Evolutionary conservation across 2,888 invertebrate species (phyloP).

Genomic region (Sminthurides aquaticus): DNA sequence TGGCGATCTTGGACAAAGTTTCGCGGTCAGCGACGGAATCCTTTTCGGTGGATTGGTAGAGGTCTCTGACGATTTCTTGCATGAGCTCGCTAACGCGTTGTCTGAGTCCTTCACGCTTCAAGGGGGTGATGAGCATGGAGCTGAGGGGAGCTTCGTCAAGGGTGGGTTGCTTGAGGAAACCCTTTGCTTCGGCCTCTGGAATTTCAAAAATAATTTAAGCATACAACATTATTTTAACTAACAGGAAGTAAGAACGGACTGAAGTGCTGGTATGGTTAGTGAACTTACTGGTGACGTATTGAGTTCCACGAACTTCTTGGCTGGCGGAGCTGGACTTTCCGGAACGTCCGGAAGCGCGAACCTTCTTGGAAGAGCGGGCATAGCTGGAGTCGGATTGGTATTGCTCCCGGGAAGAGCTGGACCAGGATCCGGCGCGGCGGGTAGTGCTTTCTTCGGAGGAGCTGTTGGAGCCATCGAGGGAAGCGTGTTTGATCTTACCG

Average conservation of each 20-base stretch:
- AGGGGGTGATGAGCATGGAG: neutral
- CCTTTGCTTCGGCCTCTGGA: neutral
- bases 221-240: neutral
- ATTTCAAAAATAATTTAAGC: neutral
- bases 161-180: neutral
- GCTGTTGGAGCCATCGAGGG: no score
- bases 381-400: neutral
- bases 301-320: neutral
- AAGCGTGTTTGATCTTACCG: neutral
- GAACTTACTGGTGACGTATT: neutral
- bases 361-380: neutral
- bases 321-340: neutral
- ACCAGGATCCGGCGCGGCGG: neutral
- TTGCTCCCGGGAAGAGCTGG: neutral
- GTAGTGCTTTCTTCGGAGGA: no score
- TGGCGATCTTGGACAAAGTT: neutral
- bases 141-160: neutral
- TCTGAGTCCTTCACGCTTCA: neutral
- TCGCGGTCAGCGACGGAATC: neutral
- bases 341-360: neutral
- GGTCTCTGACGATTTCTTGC: neutral
- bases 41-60: neutral
- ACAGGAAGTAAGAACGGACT: neutral
- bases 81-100: neutral
- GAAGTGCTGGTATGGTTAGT: neutral